Conservation (phyloP, 2,797 vertebrate species). For the Schizopygopsis malacanthus region DNA sequence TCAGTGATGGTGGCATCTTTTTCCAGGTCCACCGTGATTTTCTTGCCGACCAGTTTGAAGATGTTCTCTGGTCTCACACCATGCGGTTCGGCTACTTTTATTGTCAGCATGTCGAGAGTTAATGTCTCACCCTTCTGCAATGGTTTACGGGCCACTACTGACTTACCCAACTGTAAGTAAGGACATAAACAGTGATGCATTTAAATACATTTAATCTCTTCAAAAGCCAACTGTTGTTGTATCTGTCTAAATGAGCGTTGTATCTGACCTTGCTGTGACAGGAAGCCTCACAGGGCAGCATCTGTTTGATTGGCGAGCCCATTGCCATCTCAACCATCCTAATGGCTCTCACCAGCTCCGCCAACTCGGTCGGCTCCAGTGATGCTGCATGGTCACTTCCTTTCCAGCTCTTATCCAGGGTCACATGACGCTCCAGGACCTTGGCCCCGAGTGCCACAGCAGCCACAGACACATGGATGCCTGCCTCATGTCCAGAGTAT, state of each 20-base stretch:
- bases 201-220: neutral
- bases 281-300: constrained; percentile 89
- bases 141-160: constrained; percentile 86
- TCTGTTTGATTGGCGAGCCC: constrained; percentile 84
- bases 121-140: constrained; percentile 84
- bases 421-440: constrained; percentile 92
- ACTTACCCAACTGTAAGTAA: constrained; percentile 87
- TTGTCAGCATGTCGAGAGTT: constrained; percentile 87
- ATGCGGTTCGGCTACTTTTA: constrained; percentile 93
- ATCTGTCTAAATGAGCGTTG: neutral
- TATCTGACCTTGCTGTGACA: constrained; percentile 90
- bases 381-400: constrained; percentile 93
- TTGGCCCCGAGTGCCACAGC: constrained; percentile 94
- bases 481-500: constrained; percentile 94
- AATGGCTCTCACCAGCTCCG: constrained; percentile 86
- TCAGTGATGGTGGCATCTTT: constrained; percentile 87
- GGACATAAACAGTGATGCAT: neutral
- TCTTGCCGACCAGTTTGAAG: constrained; percentile 87
- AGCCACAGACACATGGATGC: constrained; percentile 80
- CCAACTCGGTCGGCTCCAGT: constrained; percentile 79
- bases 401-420: constrained; percentile 94
- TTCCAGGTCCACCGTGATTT: constrained; percentile 76
- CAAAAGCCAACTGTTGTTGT: neutral
- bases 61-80: constrained; percentile 89
- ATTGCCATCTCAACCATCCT: constrained; percentile 87